Percentiles rank a stretch among this genome's conserved stretches.
These are phyloP conservation scores for Miichthys miiuy DNA, from an alignment of 2,797 vertebrate genomes.

Conservation along the genomic window DNA sequence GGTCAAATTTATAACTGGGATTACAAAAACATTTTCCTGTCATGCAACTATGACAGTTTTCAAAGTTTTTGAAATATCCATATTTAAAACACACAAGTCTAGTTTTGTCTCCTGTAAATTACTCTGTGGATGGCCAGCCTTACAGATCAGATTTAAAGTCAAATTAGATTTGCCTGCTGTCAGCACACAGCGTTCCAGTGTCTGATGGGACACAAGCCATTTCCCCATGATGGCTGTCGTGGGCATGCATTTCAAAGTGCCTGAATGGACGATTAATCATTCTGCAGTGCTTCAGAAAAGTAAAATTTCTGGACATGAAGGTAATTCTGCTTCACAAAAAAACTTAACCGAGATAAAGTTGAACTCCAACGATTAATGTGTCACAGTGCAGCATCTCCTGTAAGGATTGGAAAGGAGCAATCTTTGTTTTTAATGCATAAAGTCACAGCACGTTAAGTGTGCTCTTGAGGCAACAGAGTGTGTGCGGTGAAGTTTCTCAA, in stretches of 20 bases:
- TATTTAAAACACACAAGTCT: conserved; percentile 7
- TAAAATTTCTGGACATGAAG: conserved; percentile 14
- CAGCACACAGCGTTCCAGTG: conserved; percentile 21
- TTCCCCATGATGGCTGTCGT: conserved; percentile 10
- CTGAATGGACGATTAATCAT: conserved; percentile 49
- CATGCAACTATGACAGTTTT: no score
- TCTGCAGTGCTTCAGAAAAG: conserved; percentile 25
- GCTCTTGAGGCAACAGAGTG: conserved; percentile 6
- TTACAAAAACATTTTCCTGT: no score
- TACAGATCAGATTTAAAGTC: conserved; percentile 37
- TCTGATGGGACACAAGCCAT: conserved; percentile 27
- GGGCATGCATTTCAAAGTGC: conserved; percentile 27
- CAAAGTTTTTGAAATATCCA: no score
- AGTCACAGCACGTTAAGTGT: conserved; percentile 27
- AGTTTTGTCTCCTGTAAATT: conserved; percentile 33
- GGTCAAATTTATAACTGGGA: no score
- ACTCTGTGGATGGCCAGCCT: conserved; percentile 14
- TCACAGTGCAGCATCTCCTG: not conserved
- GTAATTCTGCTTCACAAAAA: conserved; percentile 15
- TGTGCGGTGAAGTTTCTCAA: not conserved
- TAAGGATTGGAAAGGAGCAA: not conserved
- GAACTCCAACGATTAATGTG: conserved; percentile 12
- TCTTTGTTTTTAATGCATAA: not conserved
- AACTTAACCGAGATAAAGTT: conserved; percentile 6
- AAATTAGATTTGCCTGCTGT: conserved; percentile 45